These are phyloP conservation scores for western clawed frog (Xenopus tropicalis) DNA, from an alignment of 2,113 vertebrate genomes.

Conservation along the genomic window UCB_Xtro_10.0 CM004450.2:76249001-76249500, in stretches of 20 bases:
- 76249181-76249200: conserved; percentile 71
- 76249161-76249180: conserved; percentile 84
- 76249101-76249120: conserved; percentile 64
- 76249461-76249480: conserved; percentile 90
- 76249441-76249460: conserved; percentile 82
- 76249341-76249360: conserved; percentile 80
- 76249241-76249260: conserved; percentile 95
- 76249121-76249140: conserved; percentile 88
- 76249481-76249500: conserved; percentile 94
- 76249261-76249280: conserved; percentile 69
- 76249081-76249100: conserved; percentile 59
- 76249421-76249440: conserved; percentile 66
- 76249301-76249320: conserved; percentile 84
- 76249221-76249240: conserved; percentile 86
- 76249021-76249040: conserved; percentile 82
- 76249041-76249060: conserved; percentile 86
- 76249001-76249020: conserved; percentile 73
- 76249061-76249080: conserved; percentile 73
- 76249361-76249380: conserved; percentile 93
- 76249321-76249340: conserved; percentile 80
- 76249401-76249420: conserved; percentile 77
- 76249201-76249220: conserved; percentile 76
- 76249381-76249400: conserved; percentile 89
- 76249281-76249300: conserved; percentile 75
- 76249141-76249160: conserved; percentile 70